Conservation (phyloP, 1,140 invertebrate species). For the Aradophagus sp. region DNA sequence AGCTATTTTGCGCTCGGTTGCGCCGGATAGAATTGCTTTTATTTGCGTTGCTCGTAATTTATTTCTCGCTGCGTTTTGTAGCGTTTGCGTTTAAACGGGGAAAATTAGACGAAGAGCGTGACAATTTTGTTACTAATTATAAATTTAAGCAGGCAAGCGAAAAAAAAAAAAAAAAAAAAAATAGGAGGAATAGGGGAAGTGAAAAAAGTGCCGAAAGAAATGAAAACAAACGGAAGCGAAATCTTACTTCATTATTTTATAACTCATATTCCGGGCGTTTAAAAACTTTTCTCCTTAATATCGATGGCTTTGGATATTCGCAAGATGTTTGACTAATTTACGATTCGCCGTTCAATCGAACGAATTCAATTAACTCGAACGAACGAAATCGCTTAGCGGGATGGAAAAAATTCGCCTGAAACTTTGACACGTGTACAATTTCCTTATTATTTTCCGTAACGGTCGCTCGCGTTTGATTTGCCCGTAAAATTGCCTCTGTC, state of each 20-base stretch:
- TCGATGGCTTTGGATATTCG: background rate
- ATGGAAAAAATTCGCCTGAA: slow-evolving; percentile 8
- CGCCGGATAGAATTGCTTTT: slow-evolving; percentile 20
- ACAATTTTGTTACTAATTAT: too few species aligned
- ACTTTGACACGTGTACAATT: slow-evolving; percentile 12
- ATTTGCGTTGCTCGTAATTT: slow-evolving; percentile 7
- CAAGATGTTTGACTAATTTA: slow-evolving; percentile 21
- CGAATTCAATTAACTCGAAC: slow-evolving; percentile 21
- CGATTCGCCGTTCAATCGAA: slow-evolving; percentile 10
- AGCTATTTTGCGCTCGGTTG: slow-evolving; percentile 26
- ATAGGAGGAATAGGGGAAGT: too few species aligned
- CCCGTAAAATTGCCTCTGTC: slow-evolving; percentile 17
- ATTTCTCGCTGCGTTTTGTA: too few species aligned
- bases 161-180: too few species aligned
- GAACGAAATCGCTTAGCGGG: background rate
- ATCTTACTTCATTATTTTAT: too few species aligned
- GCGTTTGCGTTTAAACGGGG: too few species aligned
- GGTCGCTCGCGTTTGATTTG: slow-evolving; percentile 19
- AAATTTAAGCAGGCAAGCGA: too few species aligned
- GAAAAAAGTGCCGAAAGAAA: too few species aligned
- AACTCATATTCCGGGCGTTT: too few species aligned
- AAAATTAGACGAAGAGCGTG: too few species aligned
- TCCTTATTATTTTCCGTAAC: slow-evolving; percentile 14
- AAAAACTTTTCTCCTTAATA: too few species aligned
- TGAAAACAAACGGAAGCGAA: too few species aligned